These are phyloP conservation scores for Drosophila crucigera DNA, from an alignment of 2,888 invertebrate genomes.

Conservation along the genomic window DNA sequence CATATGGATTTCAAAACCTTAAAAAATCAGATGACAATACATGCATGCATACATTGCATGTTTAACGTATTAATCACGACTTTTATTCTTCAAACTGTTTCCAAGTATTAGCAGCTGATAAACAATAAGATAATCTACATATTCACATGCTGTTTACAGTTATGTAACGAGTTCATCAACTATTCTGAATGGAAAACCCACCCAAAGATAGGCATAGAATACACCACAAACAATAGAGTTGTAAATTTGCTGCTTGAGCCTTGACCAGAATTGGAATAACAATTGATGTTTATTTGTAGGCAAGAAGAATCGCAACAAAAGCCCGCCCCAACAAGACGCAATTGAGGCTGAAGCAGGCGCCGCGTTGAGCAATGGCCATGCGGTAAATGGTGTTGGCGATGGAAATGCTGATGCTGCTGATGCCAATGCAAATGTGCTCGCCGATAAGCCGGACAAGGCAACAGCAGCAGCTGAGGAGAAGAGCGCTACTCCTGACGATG, in stretches of 20 bases:
- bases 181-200: not conserved
- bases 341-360: conserved; percentile 32
- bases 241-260: not conserved
- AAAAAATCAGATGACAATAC: not conserved
- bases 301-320: conserved; percentile 78
- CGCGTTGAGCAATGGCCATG: conserved; percentile 78
- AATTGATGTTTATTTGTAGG: conserved; percentile 41
- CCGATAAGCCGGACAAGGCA: conserved; percentile 26
- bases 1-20: not conserved
- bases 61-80: not conserved
- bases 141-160: not conserved
- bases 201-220: not conserved
- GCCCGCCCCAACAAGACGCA: conserved; percentile 52
- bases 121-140: conserved; percentile 6
- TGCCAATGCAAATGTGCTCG: conserved; percentile 70
- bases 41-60: too few relatives aligned
- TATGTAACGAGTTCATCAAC: conserved; percentile 12
- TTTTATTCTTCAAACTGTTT: not conserved
- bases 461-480: conserved; percentile 16
- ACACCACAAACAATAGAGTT: conserved; percentile 5
- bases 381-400: conserved; percentile 42
- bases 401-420: conserved; percentile 21
- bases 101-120: not conserved
- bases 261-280: conserved; percentile 35
- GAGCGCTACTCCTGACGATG: conserved; percentile 17